Evolutionary conservation across 2,797 vertebrate species (phyloP).

Genomic region (Eleutherodactylus coqui): DNA sequence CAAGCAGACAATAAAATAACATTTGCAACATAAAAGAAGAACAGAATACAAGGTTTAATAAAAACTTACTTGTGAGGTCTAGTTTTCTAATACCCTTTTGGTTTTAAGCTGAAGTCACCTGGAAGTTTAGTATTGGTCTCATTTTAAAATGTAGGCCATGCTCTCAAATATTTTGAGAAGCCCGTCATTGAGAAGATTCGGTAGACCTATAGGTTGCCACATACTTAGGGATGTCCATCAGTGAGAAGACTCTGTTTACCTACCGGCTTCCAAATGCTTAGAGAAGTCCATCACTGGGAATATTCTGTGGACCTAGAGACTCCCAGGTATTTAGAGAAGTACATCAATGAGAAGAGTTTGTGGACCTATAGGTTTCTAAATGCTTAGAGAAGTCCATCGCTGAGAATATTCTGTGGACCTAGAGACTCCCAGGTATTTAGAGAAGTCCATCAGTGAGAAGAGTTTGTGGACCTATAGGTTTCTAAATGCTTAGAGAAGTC

Average conservation of each 20-base stretch:
- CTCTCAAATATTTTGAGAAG: background rate
- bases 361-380: too few species aligned
- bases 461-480: too few species aligned
- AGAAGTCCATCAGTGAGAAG: too few species aligned
- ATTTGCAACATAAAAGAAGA: background rate
- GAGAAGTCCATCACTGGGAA: too few species aligned
- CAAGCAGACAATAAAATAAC: constrained; percentile 15
- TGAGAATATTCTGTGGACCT: too few species aligned
- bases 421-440: too few species aligned
- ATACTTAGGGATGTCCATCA: background rate
- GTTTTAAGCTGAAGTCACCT: constrained; percentile 11
- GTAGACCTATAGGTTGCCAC: background rate
- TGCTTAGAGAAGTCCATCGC: too few species aligned
- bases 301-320: too few species aligned
- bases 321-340: too few species aligned
- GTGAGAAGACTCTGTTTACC: too few species aligned
- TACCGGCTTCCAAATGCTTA: background rate
- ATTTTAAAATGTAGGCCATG: background rate
- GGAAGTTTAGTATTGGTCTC: background rate
- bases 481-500: too few species aligned
- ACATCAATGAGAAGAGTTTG: too few species aligned
- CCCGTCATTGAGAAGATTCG: background rate
- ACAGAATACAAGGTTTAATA: background rate
- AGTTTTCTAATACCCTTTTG: constrained; percentile 1
- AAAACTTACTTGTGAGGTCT: background rate